Base-by-base conservation (phyloP, 2,113 vertebrate species). In the Lathamus discolor region DNA sequence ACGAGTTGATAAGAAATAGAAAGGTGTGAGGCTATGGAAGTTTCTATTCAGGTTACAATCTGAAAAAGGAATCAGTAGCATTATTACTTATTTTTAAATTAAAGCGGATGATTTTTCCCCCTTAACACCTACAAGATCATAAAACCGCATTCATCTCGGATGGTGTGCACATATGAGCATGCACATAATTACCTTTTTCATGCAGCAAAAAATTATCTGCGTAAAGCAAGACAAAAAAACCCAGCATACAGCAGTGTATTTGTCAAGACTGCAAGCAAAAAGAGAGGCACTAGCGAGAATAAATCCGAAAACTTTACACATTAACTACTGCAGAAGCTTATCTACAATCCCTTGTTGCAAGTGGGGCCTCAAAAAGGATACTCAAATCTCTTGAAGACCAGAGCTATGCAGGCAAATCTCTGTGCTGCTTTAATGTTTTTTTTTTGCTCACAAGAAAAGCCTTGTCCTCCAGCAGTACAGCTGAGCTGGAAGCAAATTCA, bases 361-460 rank as follows among this genome's bases (percentile, higher is more conserved):
- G 72, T 35, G 93, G 35, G 92, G 96, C 83, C 92, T 92, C 88
- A 93, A 17, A 91, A 94, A 96, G 90, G 85, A 96, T 93, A 95
- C 76, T 61, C 49, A 92, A 81, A 95, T 88, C 95, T 94, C 92
- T 13, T 68, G 79, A 92, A 96, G 67, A 94, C 83, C 0, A 0
- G 79, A 90, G 79, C 85, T 96, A 70, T 59, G 94, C 84, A 77
- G 82, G 90, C 90, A 95, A 95, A 90, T 88, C 90, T 97, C 93
- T 86, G 31, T 35, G 83, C 79, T 94, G 83, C 90, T 95, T 96
- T 94, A 74, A 94, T 81, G 79, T 59, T 93, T 94, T 59, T 93
- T 94, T 94, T 90, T 78, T 93, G 64, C 95, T 89, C 84, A 96
- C 95, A 97, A 97, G 89, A 91, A 92, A 95, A 91, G 86, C 93